Conservation (phyloP, 2,888 invertebrate genomes). For the Dynastes grantii region DNA sequence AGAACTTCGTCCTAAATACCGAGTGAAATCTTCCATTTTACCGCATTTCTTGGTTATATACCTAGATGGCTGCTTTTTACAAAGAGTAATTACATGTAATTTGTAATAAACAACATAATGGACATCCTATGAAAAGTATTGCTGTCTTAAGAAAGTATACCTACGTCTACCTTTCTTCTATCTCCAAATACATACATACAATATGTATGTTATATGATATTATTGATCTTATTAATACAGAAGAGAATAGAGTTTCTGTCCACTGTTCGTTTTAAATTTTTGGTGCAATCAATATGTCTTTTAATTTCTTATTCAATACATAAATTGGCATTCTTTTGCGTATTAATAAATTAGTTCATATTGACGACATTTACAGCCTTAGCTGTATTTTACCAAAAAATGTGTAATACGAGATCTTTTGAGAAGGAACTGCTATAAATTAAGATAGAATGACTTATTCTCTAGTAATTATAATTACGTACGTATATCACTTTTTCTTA, state of each 20-base stretch:
- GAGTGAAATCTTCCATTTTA: conserved; percentile 50
- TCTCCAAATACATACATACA: background rate
- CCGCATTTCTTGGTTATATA: conserved; percentile 33
- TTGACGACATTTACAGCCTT: no score
- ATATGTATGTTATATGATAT: conserved; percentile 14
- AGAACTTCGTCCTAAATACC: conserved; percentile 44
- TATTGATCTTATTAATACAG: conserved; percentile 46
- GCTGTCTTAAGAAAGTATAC: background rate
- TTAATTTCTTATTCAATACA: conserved; percentile 9
- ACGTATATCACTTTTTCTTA: no score
- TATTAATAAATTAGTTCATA: no score
- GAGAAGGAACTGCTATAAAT: no score
- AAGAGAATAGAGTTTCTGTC: background rate
- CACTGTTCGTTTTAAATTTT: conserved; percentile 2
- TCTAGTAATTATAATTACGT: no score
- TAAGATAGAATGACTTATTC: no score
- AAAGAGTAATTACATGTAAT: conserved; percentile 15
- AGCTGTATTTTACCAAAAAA: no score
- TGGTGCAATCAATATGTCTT: conserved; percentile 22
- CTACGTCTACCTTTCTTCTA: background rate
- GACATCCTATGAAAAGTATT: background rate
- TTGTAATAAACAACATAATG: background rate
- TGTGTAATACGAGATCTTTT: no score
- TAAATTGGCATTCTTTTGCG: conserved; percentile 7
- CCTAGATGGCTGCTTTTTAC: conserved; percentile 22